Base-by-base conservation (phyloP, 2,888 invertebrate genomes). In the Lottia scabra region DNA sequence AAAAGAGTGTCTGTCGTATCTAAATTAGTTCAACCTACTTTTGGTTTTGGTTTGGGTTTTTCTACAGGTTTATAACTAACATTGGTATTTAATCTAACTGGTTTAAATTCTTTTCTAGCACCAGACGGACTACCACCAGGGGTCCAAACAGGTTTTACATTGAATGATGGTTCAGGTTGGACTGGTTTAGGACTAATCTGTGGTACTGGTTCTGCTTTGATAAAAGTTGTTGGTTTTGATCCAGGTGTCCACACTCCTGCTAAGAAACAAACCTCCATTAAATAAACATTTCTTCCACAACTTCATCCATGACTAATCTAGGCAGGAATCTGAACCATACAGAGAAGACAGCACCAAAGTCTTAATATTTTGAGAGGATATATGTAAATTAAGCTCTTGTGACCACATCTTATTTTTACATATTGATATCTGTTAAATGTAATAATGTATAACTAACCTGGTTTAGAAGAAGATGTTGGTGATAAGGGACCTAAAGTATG, bases 21-120 rank as follows among this genome's bases (percentile, higher is more conserved):
- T n/a, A n/a, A n/a, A n/a, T n/a, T n/a, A n/a, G n/a, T n/a, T n/a
- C n/a, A 6, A 38, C 38, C 38, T 38, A 38, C 38, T 38, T 38
- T 38, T 38, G 38, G 38, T 48, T 74, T 74, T 43, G 75, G 71
- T 65, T 71, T 73, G 19, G 70, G 65, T 27, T 23, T 56, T 56
- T 56, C 56, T 23, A 56, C 56, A 23, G 23, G 72, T 38, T 74
- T 70, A 27, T 63, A 63, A 43, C 68, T 62, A 64, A 30, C 46
- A 64, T 72, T 68, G n/a, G 82, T 80, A 68, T 83, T 79, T 46
- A 82, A 71, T 48, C 80, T 80, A 26, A 85, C 79, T 63, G 86
- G 84, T 74, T 81, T 81, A 78, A 82, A 85, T 70, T 82, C 84
- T 74, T 81, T 85, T 72, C 79, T 81, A 10, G 71, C 73, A 12